Conservation (phyloP, 2,888 invertebrate genomes). For the Thyatira batis region DNA sequence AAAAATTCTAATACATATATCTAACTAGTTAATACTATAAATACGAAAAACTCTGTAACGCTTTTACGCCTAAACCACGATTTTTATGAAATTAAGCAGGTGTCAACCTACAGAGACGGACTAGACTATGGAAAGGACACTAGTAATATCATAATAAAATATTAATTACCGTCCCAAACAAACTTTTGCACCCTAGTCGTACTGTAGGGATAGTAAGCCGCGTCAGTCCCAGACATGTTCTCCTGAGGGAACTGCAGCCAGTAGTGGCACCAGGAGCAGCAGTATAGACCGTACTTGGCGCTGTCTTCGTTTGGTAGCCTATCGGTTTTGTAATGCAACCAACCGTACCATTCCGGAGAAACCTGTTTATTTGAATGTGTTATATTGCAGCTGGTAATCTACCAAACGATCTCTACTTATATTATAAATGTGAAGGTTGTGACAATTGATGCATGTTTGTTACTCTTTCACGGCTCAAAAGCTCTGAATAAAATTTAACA, state of each 20-base stretch:
- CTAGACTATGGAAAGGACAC: neutral
- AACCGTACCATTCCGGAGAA: constrained; percentile 97
- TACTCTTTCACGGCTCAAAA: no score
- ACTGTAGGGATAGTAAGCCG: constrained; percentile 57
- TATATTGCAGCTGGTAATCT: neutral
- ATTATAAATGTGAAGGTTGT: no score
- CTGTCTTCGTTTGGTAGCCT: constrained; percentile 53
- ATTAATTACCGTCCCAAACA: constrained; percentile 60
- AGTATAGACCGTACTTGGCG: constrained; percentile 49
- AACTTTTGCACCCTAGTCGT: constrained; percentile 41
- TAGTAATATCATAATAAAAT: no score
- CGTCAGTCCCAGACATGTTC: constrained; percentile 49
- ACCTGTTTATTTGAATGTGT: no score
- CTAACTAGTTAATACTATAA: no score
- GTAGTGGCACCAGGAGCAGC: constrained; percentile 36
- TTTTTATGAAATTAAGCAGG: neutral
- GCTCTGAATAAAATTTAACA: no score
- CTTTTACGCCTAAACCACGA: no score
- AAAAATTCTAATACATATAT: no score
- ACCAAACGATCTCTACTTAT: no score
- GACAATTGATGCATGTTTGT: no score
- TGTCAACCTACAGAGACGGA: neutral
- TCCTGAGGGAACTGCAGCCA: constrained; percentile 60
- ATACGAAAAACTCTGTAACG: no score
- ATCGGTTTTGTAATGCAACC: constrained; percentile 95